phyloP scores from a whole-genome alignment of 2,113 vertebrate species.

The Gymnarchus niloticus region DNA sequence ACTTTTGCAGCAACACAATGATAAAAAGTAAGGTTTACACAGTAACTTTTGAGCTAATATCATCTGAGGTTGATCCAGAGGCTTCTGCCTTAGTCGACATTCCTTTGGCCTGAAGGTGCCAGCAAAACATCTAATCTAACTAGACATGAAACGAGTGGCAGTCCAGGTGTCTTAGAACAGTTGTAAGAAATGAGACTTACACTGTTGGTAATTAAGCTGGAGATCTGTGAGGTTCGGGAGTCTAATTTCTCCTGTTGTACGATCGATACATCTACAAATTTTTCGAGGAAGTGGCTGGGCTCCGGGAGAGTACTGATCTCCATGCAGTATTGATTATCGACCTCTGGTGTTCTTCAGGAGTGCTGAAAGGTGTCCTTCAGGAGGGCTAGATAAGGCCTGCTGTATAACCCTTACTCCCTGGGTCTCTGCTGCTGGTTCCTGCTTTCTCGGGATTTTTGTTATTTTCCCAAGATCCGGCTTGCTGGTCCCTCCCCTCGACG shows the following conservation, averaged over 20 bases:
- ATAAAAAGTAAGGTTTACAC: not conserved
- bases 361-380: too few species aligned
- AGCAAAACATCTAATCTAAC: not conserved
- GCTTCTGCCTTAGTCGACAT: not conserved
- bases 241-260: not conserved
- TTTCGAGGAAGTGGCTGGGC: not conserved
- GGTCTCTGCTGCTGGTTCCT: not conserved
- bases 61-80: not conserved
- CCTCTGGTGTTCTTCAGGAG: not conserved
- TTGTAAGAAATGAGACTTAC: not conserved
- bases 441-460: not conserved
- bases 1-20: not conserved
- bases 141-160: not conserved
- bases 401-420: not conserved
- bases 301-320: not conserved
- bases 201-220: not conserved
- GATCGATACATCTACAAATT: conserved; percentile 7
- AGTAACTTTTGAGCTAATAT: not conserved
- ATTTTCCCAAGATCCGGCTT: not conserved
- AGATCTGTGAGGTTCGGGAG: not conserved
- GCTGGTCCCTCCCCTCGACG: not conserved
- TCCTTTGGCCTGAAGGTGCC: not conserved
- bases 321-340: conserved; percentile 2
- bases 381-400: not conserved
- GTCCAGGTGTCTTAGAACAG: not conserved